These are phyloP conservation scores for Tricholaema leucomelas DNA, from an alignment of 2,113 vertebrate genomes.

Conservation along the genomic window DNA sequence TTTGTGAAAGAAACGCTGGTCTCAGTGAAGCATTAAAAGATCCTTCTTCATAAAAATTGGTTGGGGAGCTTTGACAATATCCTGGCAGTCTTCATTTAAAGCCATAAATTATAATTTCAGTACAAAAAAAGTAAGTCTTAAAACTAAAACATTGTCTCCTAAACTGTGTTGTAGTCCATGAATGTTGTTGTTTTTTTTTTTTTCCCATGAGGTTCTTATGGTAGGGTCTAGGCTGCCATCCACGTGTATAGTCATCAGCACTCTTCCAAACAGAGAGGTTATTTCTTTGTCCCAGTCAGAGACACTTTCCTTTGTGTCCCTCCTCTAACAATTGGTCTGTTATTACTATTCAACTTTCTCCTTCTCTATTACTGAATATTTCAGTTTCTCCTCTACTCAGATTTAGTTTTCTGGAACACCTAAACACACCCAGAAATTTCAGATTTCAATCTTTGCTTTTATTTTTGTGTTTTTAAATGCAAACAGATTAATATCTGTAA, in stretches of 20 bases:
- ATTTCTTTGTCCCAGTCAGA: neutral
- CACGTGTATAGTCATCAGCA: neutral
- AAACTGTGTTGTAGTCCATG: neutral
- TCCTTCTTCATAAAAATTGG: neutral
- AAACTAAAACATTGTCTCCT: neutral
- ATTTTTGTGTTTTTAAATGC: neutral
- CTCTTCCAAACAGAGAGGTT: neutral
- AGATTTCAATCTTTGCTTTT: neutral
- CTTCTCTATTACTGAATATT: neutral
- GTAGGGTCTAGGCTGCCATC: neutral
- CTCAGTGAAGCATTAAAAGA: neutral
- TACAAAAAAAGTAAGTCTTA: neutral
- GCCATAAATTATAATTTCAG: neutral
- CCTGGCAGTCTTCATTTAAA: neutral
- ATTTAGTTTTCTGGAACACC: neutral
- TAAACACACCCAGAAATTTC: neutral
- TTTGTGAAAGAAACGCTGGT: neutral
- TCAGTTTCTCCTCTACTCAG: neutral
- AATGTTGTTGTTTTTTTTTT: neutral
- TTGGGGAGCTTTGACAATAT: neutral
- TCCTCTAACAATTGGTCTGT: neutral
- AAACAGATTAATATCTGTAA: neutral
- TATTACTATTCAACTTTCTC: neutral
- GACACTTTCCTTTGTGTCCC: neutral
- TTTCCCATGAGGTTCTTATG: neutral